A percentile compares a stretch with the other conserved stretches of the same genome.
phyloP scores from a whole-genome alignment of 1,140 invertebrate genomes.

The Phortica variegata region DNA sequence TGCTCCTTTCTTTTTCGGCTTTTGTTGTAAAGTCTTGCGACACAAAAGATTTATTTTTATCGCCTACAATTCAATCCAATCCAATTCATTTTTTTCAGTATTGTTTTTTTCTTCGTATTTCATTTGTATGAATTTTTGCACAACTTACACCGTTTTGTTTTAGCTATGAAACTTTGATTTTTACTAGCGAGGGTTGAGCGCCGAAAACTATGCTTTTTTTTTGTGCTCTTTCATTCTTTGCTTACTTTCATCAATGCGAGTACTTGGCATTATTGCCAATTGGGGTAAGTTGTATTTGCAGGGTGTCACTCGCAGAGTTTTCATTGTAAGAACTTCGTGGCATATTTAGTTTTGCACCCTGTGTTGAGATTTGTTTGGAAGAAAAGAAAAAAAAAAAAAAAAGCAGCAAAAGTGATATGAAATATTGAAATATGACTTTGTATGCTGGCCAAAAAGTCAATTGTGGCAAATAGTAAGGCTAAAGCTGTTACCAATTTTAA shows the following conservation, averaged over 20 bases:
- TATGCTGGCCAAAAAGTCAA: not conserved
- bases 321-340: too few relatives aligned
- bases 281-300: not conserved
- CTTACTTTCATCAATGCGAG: conserved; percentile 12
- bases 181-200: conserved; percentile 3
- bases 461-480: too few relatives aligned
- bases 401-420: not conserved
- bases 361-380: not conserved
- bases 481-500: conserved; percentile 3
- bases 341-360: too few relatives aligned
- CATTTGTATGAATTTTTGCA: conserved; percentile 28
- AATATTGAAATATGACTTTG: not conserved
- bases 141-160: conserved; percentile 14
- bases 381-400: not conserved
- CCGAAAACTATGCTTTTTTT: conserved; percentile 14
- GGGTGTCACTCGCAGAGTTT: too few relatives aligned
- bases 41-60: conserved; percentile 54
- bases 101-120: conserved; percentile 1
- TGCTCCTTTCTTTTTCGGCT: too few relatives aligned
- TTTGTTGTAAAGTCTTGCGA: too few relatives aligned
- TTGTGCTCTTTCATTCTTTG: conserved; percentile 9
- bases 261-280: conserved; percentile 31
- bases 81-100: conserved; percentile 41
- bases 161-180: conserved; percentile 16
- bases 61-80: conserved; percentile 52